Base-by-base conservation (phyloP, 2,113 vertebrate genomes). In the Pelecanoides urinatrix region DNA sequence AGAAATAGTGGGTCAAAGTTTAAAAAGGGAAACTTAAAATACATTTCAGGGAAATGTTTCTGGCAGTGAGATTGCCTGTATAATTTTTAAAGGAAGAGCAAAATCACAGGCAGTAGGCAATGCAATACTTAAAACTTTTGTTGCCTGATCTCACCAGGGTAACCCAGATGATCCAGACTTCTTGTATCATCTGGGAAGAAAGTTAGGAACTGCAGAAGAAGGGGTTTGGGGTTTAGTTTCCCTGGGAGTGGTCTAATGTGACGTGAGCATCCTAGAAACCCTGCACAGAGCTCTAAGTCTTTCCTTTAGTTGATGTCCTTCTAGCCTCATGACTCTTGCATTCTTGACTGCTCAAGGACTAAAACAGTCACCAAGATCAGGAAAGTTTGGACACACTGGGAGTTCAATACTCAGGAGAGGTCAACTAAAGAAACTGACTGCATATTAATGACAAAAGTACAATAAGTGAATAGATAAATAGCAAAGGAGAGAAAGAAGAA, bases 1-100 rank as follows among this genome's bases (percentile, higher is more conserved):
- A 95, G 66, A 92, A 89, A 77, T 63, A 94, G 42, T 58, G 49
- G 73, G 92, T 91, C 94, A 91, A 89, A 94, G 58, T 85, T 85
- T 63, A 91, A 88, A 79, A 85, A 53, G 9, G 13, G 11, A 86
- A 94, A 91, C 42, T 92, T 84, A 85, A 88, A 88, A 94, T 86
- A 94, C n/a, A 88, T 94, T 70, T 92, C 45, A 77, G 32, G 32
- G 16, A 79, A 76, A 47, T 66, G 32, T 59, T 93, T 47, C 47
- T 89, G 22, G 56, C 47, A 61, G 14, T n/a, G 27, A 72, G 22
- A 18, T 16, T 53, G 5, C 59, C 53, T 85, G n/a, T 27, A 44
- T 38, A 61, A 49, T 87, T 95, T 94, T 73, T 73, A 65, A 96
- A 76, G 23, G 20, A 59, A 58, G 16, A 59, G 11, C 4, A 79